Percentiles rank a stretch among this genome's conserved stretches.
phyloP scores from a whole-genome alignment of 2,797 vertebrate genomes.

The Mionectes olivaceus region DNA sequence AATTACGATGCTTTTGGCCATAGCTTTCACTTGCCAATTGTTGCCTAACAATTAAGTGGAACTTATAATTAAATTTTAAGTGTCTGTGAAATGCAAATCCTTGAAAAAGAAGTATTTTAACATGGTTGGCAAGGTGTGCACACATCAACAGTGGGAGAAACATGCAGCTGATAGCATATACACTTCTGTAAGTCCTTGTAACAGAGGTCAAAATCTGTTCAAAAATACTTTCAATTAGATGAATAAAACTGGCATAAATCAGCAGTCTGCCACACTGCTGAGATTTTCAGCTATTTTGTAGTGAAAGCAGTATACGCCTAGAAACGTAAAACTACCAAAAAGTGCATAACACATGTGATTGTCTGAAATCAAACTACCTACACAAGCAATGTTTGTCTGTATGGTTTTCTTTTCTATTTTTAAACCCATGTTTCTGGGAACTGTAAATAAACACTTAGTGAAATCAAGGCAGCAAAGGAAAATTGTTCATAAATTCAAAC shows the following conservation, averaged over 20 bases:
- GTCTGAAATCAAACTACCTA: background rate
- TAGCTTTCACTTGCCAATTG: background rate
- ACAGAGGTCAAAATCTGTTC: background rate
- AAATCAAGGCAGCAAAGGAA: background rate
- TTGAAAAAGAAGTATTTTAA: slow-evolving; percentile 7
- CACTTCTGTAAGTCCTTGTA: background rate
- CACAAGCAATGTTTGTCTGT: background rate
- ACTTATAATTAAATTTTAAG: background rate
- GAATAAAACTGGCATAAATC: background rate
- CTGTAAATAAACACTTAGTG: background rate
- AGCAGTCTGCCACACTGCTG: background rate
- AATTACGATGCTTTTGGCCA: background rate
- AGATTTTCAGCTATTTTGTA: slow-evolving; percentile 13
- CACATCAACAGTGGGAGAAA: background rate
- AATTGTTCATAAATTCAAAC: background rate
- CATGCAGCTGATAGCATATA: background rate
- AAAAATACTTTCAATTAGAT: background rate
- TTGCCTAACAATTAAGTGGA: background rate
- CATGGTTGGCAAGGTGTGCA: background rate
- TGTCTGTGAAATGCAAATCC: background rate
- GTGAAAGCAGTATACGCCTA: background rate
- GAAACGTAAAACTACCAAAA: background rate
- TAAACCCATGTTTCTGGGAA: background rate
- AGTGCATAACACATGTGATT: background rate
- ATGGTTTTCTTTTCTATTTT: background rate